Percentiles rank a stretch among this genome's conserved stretches.
These are phyloP conservation scores for Nephotettix cincticeps DNA, from an alignment of 1,140 invertebrate species.

Conservation along the genomic window DNA sequence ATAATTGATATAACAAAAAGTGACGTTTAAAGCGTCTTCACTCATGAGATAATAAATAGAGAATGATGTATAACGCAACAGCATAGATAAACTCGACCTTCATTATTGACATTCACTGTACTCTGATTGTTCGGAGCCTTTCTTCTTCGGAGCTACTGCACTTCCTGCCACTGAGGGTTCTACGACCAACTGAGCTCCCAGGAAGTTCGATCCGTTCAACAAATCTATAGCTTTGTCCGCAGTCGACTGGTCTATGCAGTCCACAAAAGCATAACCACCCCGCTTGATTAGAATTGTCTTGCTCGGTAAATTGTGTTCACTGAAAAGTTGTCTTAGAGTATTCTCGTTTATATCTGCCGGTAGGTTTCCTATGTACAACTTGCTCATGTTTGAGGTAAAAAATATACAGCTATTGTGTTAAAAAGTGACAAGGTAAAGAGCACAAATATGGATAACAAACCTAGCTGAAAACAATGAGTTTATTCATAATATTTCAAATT, in stretches of 20 bases:
- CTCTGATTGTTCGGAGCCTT: too few relatives aligned
- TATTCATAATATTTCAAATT: too few relatives aligned
- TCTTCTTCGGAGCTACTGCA: neutral
- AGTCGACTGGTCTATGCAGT: constrained; percentile 78
- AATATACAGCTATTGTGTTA: too few relatives aligned
- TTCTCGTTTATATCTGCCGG: constrained; percentile 73
- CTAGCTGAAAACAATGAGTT: too few relatives aligned
- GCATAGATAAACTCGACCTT: too few relatives aligned
- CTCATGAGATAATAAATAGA: too few relatives aligned
- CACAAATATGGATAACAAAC: too few relatives aligned
- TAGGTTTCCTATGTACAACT: constrained; percentile 82
- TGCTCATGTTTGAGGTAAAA: constrained; percentile 58
- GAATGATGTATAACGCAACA: too few relatives aligned
- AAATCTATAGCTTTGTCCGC: constrained; percentile 81
- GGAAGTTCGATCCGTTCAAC: constrained; percentile 51
- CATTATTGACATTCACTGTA: too few relatives aligned
- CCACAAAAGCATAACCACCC: constrained; percentile 83
- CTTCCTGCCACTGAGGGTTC: constrained; percentile 11
- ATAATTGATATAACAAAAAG: too few relatives aligned
- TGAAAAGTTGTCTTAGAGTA: constrained; percentile 70
- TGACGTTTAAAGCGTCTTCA: too few relatives aligned
- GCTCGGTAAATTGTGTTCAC: constrained; percentile 70
- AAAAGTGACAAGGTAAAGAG: too few relatives aligned
- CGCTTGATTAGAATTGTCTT: constrained; percentile 77
- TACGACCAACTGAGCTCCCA: neutral